Base-by-base conservation (phyloP, 1,140 invertebrate genomes). In the Psix sp. region DNA sequence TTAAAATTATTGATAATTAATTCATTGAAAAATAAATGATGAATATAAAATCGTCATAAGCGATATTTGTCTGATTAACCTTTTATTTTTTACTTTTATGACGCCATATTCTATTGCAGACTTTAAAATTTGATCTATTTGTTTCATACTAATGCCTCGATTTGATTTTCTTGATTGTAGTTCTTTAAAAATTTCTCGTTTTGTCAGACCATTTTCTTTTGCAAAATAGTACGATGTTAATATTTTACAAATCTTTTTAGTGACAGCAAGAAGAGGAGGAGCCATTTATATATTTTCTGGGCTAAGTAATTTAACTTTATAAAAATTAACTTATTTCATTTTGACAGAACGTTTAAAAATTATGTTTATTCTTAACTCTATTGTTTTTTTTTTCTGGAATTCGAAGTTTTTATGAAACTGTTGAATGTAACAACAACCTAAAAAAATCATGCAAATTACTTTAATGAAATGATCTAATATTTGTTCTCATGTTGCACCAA, bases 171-270 rank as follows among this genome's bases (percentile, higher is more conserved):
- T 13, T n/a, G 40, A 18, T 2, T 10, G 26, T 2, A 29, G n/a
- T n/a, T 13, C 17, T 3, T 1, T 11, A 10, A n/a, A 29, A 11
- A 54, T 54, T 54, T 54, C 20, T 31, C 26, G 5, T 17, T 54
- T 54, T 3, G 49, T 54, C 3, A 54, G 24, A 6, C 49, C 49
- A 29, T 40, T 20, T 16, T 18, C 17, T 3, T 17, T 17, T 7
- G 13, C 13, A n/a, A 29, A 17, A 0, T 7, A 3, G 9, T 20
- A 0, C 26, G 14, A 13, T 18, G 16, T 39, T 17, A 54, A 17
- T n/a, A 40, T 17, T 17, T 31, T 40, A 13, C 7, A 54, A 17
- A 54, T 18, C n/a, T 7, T 14, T 13, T 40, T 7, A n/a, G 49
- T 17, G 11, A 54, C 3, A 10, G 39, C 1, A 14, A 3, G n/a